phyloP scores from a whole-genome alignment of 2,113 vertebrate species.

The Arvicanthis niloticus region DNA sequence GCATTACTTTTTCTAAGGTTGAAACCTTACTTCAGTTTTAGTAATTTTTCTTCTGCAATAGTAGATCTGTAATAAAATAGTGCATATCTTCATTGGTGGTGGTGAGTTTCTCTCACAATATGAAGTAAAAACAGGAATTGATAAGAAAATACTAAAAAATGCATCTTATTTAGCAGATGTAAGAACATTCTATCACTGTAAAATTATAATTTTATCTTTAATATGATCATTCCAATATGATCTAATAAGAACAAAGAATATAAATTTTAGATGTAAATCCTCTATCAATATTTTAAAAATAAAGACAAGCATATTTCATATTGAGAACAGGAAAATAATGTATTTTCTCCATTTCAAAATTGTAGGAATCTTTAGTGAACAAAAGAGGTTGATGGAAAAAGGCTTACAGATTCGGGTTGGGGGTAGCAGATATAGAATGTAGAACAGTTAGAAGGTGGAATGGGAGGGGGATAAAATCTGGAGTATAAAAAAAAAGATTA shows the following conservation, averaged over 20 bases:
- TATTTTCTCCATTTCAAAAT: not conserved
- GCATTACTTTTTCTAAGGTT: not conserved
- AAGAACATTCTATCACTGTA: not conserved
- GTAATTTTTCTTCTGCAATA: not conserved
- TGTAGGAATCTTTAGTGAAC: not conserved
- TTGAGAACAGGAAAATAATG: not conserved
- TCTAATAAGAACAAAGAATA: not conserved
- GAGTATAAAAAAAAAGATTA: too few relatives aligned
- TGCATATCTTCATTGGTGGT: not conserved
- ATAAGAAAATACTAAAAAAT: not conserved
- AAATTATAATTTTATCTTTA: not conserved
- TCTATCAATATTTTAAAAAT: not conserved
- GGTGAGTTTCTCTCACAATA: not conserved
- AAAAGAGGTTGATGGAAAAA: too few relatives aligned
- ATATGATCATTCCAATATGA: not conserved
- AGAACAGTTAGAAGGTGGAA: too few relatives aligned
- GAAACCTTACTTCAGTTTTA: not conserved
- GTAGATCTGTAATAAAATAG: not conserved
- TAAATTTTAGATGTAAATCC: not conserved
- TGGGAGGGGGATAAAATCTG: too few relatives aligned
- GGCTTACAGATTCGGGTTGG: too few relatives aligned
- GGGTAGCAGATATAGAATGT: too few relatives aligned
- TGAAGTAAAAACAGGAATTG: not conserved
- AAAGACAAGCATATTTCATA: not conserved
- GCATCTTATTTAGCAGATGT: not conserved